Base-by-base conservation (phyloP, 37 sponge, comb jelly and placozoan species). In the Aplysina aerophoba region DNA sequence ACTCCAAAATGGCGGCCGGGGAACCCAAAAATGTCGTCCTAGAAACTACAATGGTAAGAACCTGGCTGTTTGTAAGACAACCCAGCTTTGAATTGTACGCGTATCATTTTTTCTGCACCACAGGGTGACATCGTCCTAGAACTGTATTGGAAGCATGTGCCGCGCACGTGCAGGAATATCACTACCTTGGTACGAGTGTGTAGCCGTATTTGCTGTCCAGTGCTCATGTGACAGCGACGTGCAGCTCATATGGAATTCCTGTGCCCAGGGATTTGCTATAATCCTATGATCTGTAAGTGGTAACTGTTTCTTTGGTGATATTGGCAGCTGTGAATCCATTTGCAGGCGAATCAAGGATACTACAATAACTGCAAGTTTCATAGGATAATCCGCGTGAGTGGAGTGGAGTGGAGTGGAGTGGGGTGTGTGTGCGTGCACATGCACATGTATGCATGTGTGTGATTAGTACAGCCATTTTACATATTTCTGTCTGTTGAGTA, bases 101-200 rank as follows among this genome's bases (percentile, higher is more conserved):
- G n/a, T n/a, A 30, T 35, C 34, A 16, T 87, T 34, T 50, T 34
- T 36, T 87, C 17, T 60, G 66, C 16, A 16, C 55, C 64, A 36
- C 75, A 96, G 98, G 99, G 99, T 17, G 81, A 89, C 0, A 88
- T 99, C 0, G 55, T 79, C 8, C 38, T 94, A 0, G 95, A 99
- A 81, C 85, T 99, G 34, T 99, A 99, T 62, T 99, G 97, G 97
- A 91, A 95, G 15, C 99, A 99, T 84, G 97, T 97, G 55, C 97
- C 97, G 0, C 91, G 85, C 34, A 97, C 99, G 21, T 99, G 99
- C 56, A 85, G 61, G 54, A 99, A 99, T 63, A 97, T 99, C 80
- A 87, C 91, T 33, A 91, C 93, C 34, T 57, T 97, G 87, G 96
- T 96, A 44, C 8, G 50, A 11, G 8, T 44, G n/a, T n/a, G n/a